A percentile compares a stretch with the other conserved stretches of the same genome.
Conservation (phyloP, 2,113 vertebrate species). For the Daubentonia madagascariensis region DNA sequence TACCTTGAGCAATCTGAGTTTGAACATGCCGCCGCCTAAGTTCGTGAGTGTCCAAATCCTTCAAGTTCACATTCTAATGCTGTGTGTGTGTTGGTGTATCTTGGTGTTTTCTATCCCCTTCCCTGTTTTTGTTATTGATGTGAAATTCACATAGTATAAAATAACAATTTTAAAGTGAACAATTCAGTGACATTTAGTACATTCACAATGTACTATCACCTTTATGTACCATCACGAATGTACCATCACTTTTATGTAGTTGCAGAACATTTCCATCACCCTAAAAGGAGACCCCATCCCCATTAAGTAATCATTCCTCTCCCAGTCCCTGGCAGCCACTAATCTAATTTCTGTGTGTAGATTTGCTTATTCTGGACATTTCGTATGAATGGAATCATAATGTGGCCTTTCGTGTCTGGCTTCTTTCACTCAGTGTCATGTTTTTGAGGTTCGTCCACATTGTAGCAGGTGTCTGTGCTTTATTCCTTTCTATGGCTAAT, state of each 20-base stretch:
- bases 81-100: not conserved
- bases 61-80: not conserved
- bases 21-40: constrained; percentile 92
- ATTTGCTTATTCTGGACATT: not conserved
- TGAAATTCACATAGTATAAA: not conserved
- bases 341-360: not conserved
- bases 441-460: not conserved
- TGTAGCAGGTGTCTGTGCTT: not conserved
- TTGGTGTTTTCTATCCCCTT: not conserved
- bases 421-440: not conserved
- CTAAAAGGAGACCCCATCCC: not conserved
- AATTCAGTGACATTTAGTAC: not conserved
- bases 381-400: not conserved
- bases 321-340: not conserved
- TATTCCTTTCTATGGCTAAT: not conserved
- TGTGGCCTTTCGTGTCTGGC: not conserved
- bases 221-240: not conserved
- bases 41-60: constrained; percentile 90
- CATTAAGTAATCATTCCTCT: not conserved
- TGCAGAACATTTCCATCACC: not conserved
- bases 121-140: not conserved
- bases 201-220: not conserved
- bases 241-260: not conserved
- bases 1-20: constrained; percentile 87
- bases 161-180: not conserved